phyloP scores from a whole-genome alignment of 2,888 invertebrate genomes.

The Meta bourneti region DNA sequence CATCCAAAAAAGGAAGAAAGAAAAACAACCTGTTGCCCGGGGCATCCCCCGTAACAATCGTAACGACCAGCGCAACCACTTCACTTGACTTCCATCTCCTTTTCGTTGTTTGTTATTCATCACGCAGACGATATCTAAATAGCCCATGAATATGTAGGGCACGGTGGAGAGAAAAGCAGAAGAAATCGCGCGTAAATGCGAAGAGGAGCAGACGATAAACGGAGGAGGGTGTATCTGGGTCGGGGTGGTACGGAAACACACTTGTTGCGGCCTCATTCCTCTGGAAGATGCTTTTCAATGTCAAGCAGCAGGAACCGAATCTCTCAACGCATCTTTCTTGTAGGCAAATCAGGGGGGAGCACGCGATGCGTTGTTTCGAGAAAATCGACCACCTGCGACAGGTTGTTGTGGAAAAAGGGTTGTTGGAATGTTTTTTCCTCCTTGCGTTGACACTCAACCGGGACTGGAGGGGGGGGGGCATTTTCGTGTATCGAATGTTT shows the following conservation, averaged over 20 bases:
- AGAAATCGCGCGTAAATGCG: not conserved
- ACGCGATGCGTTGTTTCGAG: not conserved
- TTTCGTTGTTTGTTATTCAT: not conserved
- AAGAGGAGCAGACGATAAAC: conserved; percentile 8
- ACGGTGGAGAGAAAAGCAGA: not conserved
- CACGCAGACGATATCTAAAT: not conserved
- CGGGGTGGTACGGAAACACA: conserved; percentile 68
- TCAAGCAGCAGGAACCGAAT: conserved; percentile 58
- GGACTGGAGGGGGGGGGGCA: no score
- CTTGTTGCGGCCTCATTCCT: conserved; percentile 59
- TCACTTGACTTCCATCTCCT: not conserved
- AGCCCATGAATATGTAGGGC: not conserved
- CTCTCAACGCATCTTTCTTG: conserved; percentile 18
- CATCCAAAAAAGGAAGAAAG: not conserved
- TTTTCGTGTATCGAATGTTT: no score
- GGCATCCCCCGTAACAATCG: not conserved
- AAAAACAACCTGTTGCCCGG: not conserved
- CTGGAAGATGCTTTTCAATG: conserved; percentile 60
- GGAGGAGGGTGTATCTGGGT: conserved; percentile 41
- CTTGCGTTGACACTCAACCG: no score
- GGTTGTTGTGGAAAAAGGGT: no score
- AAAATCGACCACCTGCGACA: no score
- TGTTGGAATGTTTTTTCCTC: no score
- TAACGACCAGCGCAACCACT: not conserved
- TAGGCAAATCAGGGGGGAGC: conserved; percentile 1